A percentile compares a stretch with the other conserved stretches of the same genome.
phyloP scores from a whole-genome alignment of 2,113 vertebrate species.

The Hystrix brachyura region DNA sequence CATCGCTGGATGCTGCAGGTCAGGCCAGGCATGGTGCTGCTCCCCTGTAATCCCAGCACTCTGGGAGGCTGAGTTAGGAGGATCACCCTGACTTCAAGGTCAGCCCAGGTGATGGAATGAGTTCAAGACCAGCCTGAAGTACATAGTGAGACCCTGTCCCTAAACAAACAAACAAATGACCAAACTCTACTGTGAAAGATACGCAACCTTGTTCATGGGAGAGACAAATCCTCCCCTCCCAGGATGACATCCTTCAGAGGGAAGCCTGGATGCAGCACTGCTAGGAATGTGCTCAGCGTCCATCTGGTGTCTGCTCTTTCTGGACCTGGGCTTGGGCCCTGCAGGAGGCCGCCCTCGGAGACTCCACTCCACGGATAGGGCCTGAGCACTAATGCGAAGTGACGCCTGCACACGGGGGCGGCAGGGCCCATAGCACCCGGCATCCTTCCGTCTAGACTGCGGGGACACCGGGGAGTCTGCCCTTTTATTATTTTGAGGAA shows the following conservation, averaged over 20 bases:
- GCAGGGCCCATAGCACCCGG: neutral
- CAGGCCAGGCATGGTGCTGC: neutral
- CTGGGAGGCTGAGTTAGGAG: neutral
- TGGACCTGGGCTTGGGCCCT: neutral
- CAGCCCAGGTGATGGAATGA: neutral
- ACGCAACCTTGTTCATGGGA: neutral
- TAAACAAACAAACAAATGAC: neutral
- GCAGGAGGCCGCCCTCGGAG: neutral
- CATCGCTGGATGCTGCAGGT: neutral
- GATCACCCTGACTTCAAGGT: neutral
- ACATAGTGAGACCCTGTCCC: neutral
- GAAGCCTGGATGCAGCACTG: accelerated
- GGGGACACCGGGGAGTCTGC: constrained; percentile 65
- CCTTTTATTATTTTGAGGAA: constrained; percentile 70
- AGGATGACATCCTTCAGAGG: neutral
- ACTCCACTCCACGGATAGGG: neutral
- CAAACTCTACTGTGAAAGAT: neutral
- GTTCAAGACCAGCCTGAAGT: neutral
- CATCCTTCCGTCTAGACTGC: constrained; percentile 74
- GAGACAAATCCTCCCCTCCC: neutral
- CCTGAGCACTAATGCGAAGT: constrained; percentile 1
- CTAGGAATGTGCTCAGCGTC: neutral
- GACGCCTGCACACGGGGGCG: neutral
- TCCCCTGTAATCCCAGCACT: neutral
- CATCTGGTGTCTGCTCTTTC: neutral